A percentile compares a stretch with the other conserved stretches of the same genome.
phyloP scores from a whole-genome alignment of 1,140 invertebrate species.

The Oryctes rhinoceros region DNA sequence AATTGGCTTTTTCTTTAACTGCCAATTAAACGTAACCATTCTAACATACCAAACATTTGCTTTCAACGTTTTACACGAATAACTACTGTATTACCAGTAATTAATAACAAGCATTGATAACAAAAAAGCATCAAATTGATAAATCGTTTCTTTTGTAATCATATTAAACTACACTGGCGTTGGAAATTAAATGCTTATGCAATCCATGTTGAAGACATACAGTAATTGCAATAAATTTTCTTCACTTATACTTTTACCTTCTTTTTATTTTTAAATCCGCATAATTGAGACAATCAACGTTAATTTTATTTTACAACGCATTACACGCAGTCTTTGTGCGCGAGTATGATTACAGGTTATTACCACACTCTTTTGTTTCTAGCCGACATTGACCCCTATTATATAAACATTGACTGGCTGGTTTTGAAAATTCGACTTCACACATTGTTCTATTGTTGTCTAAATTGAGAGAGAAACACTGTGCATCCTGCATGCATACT shows the following conservation, averaged over 20 bases:
- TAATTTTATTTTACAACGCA: conserved; percentile 17
- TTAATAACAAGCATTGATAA: background rate
- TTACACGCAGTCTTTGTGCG: background rate
- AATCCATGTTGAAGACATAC: background rate
- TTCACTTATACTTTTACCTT: background rate
- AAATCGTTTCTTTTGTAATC: background rate
- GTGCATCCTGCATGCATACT: conserved; percentile 31
- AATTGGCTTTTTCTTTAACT: no score
- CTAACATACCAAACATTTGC: no score
- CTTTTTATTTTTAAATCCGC: conserved; percentile 12
- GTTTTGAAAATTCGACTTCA: conserved; percentile 31
- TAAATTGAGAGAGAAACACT: conserved; percentile 24
- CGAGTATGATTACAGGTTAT: conserved; percentile 14
- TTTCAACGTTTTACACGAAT: no score
- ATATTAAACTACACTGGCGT: background rate
- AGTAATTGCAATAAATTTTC: background rate
- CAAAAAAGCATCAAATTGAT: background rate
- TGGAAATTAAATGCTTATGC: background rate
- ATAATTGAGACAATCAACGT: conserved; percentile 23
- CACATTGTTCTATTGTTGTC: conserved; percentile 36
- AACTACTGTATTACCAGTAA: background rate
- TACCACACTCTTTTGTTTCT: conserved; percentile 15
- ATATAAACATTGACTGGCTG: background rate
- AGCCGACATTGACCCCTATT: conserved; percentile 13
- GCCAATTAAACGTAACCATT: no score